Percentiles rank a stretch among this genome's conserved stretches.
Evolutionary conservation across 2,888 invertebrate genomes (phyloP).

Genomic region (Amiota mariae): DNA sequence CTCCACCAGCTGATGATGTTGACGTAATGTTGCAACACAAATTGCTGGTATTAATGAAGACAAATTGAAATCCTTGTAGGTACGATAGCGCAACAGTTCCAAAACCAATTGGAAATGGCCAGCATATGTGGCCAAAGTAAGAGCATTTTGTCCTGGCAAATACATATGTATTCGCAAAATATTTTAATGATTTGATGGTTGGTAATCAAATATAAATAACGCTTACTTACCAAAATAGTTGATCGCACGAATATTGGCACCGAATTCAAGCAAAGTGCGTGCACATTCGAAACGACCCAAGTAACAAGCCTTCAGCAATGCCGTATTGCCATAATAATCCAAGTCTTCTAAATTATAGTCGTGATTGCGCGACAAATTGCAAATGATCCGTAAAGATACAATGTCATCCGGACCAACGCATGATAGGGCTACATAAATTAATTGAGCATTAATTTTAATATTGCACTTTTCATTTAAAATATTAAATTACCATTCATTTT

Average conservation of each 20-base stretch:
- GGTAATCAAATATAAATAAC: background rate
- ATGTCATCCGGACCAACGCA: slow-evolving; percentile 59
- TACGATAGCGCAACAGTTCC: slow-evolving; percentile 60
- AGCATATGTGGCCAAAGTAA: slow-evolving; percentile 68
- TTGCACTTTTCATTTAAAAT: background rate
- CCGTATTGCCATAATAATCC: slow-evolving; percentile 71
- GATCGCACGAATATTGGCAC: slow-evolving; percentile 63
- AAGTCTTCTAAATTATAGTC: slow-evolving; percentile 58
- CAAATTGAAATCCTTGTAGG: slow-evolving; percentile 68
- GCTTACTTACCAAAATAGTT: slow-evolving; percentile 64
- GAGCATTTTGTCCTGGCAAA: slow-evolving; percentile 68
- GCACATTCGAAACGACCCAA: slow-evolving; percentile 62
- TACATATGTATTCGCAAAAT: slow-evolving; percentile 31
- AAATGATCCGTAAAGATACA: slow-evolving; percentile 55
- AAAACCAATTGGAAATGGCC: slow-evolving; percentile 58
- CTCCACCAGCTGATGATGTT: slow-evolving; percentile 57
- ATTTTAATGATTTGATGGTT: background rate
- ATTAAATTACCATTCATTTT: slow-evolving; percentile 47
- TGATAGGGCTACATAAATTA: slow-evolving; percentile 49
- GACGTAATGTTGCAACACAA: slow-evolving; percentile 66
- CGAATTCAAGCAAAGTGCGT: slow-evolving; percentile 54
- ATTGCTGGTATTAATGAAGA: slow-evolving; percentile 70
- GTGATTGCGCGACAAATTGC: slow-evolving; percentile 47
- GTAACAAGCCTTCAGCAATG: slow-evolving; percentile 69
- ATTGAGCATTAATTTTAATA: too few species aligned